Evolutionary conservation across 92 coral and sea anemone species (phyloP), one percentile per base, ranked within the genome.

Genomic region (Epizoanthus illoricatus): DNA sequence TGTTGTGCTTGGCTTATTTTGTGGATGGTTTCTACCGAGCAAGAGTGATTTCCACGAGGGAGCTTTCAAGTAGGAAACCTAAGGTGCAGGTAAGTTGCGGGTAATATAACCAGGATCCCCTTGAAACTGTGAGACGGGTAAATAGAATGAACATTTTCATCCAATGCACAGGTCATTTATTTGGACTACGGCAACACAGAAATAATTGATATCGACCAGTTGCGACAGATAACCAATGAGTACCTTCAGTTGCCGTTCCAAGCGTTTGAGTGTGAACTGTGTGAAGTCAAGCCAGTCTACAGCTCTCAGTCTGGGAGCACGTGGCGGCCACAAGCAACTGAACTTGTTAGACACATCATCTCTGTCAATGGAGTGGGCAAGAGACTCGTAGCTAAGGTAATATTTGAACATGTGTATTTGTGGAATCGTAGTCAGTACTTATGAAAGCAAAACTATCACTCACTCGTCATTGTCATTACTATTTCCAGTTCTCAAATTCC

Each of bases 341-440:
- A 69, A 21, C 45, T 71, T 65, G 92, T 96, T 76, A 84, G 82
- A 52, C 67, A 87, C 18, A 84, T 96, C 52, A 86, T 93, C 19
- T 78, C 56, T 52, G 56, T 52, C 3, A 13, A 52, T 52, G 56
- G 56, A 52, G 56, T 52, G 15, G 56, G 56, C 59, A 94, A 83
- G 81, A 93, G 89, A 54, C 88, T 96, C 75, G 94, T 90, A 54
- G 98, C 98, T 39, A 96, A 89, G 96, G 99, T 96, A 86, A 63
- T 68, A 52, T 52, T 52, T 1, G 2, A 2, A 11, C 15, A 52
- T 2, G 13, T 11, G 56, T 7, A 8, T 49, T 49, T 49, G 10
- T 49, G 55, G 11, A 7, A 0, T 28, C 2, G 36, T 28, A 28
- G 2, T 28, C 36, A 28, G 36, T 28, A 28, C 36, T 28, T 28